phyloP scores from a whole-genome alignment of 2,797 vertebrate genomes.

The Phalanger gymnotis region DNA sequence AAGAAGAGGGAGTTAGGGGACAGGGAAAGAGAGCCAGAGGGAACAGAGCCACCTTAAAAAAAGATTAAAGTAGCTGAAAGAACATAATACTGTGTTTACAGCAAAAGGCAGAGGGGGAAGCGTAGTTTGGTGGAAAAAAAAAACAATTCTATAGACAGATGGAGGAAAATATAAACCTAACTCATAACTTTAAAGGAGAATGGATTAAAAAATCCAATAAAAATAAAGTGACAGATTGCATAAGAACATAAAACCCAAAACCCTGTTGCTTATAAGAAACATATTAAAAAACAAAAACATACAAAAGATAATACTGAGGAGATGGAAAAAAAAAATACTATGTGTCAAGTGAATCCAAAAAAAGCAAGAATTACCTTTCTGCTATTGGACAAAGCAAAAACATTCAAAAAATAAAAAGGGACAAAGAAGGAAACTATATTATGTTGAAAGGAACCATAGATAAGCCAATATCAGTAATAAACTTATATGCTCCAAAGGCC shows the following conservation, averaged over 20 bases:
- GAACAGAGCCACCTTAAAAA: background rate
- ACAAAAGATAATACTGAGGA: background rate
- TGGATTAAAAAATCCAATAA: background rate
- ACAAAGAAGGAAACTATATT: background rate
- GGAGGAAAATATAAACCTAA: background rate
- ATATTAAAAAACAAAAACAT: background rate
- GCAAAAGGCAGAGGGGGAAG: background rate
- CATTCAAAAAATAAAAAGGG: background rate
- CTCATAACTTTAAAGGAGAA: background rate
- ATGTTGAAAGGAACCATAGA: background rate
- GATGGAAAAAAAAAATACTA: background rate
- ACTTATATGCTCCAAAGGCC: background rate
- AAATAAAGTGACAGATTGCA: background rate
- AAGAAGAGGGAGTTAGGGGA: too few relatives aligned
- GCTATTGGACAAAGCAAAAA: background rate
- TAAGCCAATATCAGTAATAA: background rate
- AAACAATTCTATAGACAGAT: background rate
- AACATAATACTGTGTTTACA: background rate
- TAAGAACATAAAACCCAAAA: background rate
- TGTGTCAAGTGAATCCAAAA: background rate
- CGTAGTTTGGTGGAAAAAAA: background rate
- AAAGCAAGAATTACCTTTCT: background rate
- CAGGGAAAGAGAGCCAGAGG: too few relatives aligned
- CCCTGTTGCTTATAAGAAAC: background rate
- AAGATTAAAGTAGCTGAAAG: background rate